Percentiles rank a stretch among this genome's conserved stretches.
phyloP scores from a whole-genome alignment of 2,888 invertebrate genomes.

The Oscheius myriophilus region DNA sequence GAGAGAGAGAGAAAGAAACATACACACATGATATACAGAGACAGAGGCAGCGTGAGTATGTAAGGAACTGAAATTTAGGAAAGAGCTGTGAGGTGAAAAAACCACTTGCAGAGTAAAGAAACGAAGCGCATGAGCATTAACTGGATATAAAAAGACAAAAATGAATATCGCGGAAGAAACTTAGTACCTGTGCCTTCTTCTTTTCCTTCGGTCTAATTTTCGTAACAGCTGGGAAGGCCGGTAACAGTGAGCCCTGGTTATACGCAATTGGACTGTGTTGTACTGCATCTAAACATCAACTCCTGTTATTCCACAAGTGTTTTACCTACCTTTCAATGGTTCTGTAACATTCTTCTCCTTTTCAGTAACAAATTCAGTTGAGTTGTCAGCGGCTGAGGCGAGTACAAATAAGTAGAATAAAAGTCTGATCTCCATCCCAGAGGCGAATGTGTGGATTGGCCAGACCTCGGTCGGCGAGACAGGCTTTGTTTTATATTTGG shows the following conservation, averaged over 20 bases:
- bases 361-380: neutral
- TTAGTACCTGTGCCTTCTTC: constrained; percentile 15
- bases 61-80: too few species aligned
- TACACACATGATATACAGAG: too few species aligned
- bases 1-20: too few species aligned
- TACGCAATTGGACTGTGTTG: constrained; percentile 33
- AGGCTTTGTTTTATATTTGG: constrained; percentile 30
- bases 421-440: constrained; percentile 14
- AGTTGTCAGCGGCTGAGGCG: neutral
- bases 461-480: neutral
- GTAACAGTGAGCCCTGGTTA: constrained; percentile 30
- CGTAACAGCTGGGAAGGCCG: constrained; percentile 32
- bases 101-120: too few species aligned
- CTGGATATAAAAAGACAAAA: too few species aligned
- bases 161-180: too few species aligned
- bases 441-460: neutral
- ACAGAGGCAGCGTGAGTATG: too few species aligned
- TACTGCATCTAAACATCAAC: constrained; percentile 9
- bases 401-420: constrained; percentile 12
- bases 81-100: too few species aligned
- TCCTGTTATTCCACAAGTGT: too few species aligned
- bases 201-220: constrained; percentile 26
- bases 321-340: constrained; percentile 3
- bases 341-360: constrained; percentile 7
- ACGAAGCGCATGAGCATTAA: too few species aligned